Conservation (phyloP, 2,797 vertebrate species). For the Calcarius lapponicus region DNA sequence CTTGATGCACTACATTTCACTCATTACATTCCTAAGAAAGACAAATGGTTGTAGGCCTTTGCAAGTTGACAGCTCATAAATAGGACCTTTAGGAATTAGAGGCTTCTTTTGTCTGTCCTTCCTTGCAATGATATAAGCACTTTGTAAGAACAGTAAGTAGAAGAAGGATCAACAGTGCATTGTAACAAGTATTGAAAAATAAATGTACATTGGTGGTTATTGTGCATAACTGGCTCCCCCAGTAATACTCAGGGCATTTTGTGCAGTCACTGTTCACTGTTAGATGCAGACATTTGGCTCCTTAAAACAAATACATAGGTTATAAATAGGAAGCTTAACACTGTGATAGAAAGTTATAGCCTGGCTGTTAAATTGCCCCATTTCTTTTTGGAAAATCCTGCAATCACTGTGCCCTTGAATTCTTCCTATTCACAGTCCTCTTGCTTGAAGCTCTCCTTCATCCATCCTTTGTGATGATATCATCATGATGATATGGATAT, state of each 20-base stretch:
- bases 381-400: background rate
- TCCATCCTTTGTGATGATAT: background rate
- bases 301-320: background rate
- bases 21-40: background rate
- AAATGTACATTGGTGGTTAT: background rate
- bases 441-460: background rate
- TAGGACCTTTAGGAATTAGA: background rate
- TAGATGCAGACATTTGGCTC: background rate
- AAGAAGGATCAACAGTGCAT: background rate
- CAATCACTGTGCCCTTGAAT: background rate
- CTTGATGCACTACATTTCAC: background rate
- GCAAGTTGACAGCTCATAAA: background rate
- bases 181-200: background rate
- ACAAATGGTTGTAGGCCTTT: background rate
- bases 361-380: background rate
- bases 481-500: background rate
- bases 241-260: background rate
- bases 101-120: background rate
- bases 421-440: background rate
- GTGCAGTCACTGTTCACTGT: background rate
- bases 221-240: background rate
- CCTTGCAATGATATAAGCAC: background rate
- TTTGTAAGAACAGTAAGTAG: background rate
- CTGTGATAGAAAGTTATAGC: background rate
- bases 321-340: background rate